These are phyloP conservation scores for Peromyscus attwateri DNA, from an alignment of 2,797 vertebrate species.

Conservation along the genomic window DNA sequence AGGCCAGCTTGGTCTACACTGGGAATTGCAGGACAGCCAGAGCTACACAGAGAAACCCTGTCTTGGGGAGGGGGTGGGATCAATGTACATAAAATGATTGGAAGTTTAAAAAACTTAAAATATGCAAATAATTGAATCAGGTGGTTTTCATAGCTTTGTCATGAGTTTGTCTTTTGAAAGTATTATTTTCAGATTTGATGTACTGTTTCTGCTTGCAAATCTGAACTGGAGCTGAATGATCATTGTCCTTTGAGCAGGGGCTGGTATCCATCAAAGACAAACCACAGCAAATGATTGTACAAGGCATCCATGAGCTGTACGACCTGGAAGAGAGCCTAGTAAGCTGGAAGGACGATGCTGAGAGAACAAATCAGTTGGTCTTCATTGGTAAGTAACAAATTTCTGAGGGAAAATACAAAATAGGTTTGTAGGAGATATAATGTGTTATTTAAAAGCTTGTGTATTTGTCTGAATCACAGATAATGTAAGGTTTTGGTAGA, in stretches of 20 bases:
- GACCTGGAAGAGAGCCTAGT: slow-evolving; percentile 95
- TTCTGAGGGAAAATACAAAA: background rate
- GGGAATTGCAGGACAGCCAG: background rate
- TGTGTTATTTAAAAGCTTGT: background rate
- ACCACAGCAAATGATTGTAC: slow-evolving; percentile 94
- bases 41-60: background rate
- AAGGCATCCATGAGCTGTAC: slow-evolving; percentile 97
- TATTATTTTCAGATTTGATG: background rate
- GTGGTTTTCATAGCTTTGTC: slow-evolving; percentile 39
- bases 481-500: background rate
- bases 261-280: slow-evolving; percentile 94
- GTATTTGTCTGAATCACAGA: slow-evolving; percentile 35
- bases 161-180: slow-evolving; percentile 57
- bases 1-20: background rate
- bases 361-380: slow-evolving; percentile 93
- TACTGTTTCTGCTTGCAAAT: slow-evolving; percentile 22
- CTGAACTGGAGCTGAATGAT: slow-evolving; percentile 35
- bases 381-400: slow-evolving; percentile 93
- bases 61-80: background rate
- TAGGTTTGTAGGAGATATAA: background rate
- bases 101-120: slow-evolving; percentile 17
- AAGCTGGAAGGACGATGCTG: slow-evolving; percentile 90
- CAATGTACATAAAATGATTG: background rate
- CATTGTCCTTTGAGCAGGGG: slow-evolving; percentile 90
- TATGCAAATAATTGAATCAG: slow-evolving; percentile 40